Conservation (phyloP, 1,140 invertebrate species). For the Liolophura sinensis region DNA sequence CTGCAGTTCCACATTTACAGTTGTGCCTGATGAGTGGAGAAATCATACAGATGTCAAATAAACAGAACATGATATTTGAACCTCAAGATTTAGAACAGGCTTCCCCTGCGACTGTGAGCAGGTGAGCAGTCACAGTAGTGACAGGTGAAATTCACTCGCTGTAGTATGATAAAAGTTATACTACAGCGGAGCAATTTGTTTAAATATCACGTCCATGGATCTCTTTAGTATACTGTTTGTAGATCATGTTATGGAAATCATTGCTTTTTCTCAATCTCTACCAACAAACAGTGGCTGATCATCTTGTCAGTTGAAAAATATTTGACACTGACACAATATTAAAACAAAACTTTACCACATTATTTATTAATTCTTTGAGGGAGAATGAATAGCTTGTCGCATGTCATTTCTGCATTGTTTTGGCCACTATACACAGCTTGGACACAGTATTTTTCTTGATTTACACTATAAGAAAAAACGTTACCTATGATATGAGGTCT, state of each 20-base stretch:
- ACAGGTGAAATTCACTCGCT: not conserved
- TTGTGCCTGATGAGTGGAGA: slow-evolving; percentile 59
- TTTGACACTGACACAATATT: no score
- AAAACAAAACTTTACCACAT: no score
- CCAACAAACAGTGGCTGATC: no score
- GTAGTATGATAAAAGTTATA: not conserved
- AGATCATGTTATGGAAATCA: no score
- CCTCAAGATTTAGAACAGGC: slow-evolving; percentile 64
- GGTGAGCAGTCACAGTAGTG: slow-evolving; percentile 51
- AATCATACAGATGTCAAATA: slow-evolving; percentile 60
- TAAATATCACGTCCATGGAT: not conserved
- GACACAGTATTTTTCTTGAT: not conserved
- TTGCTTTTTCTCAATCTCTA: no score
- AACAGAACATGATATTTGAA: slow-evolving; percentile 61
- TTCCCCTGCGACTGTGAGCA: slow-evolving; percentile 60
- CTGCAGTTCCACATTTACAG: slow-evolving; percentile 22
- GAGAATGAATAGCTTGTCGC: no score
- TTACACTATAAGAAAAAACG: not conserved
- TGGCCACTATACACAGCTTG: not conserved
- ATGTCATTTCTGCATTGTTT: no score
- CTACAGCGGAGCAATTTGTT: not conserved
- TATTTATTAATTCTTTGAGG: no score
- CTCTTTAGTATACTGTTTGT: no score
- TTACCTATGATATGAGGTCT: no score
- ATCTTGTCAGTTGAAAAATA: no score